These are phyloP conservation scores for Drosophila aldrichi DNA, from an alignment of 2,888 invertebrate genomes.

Conservation along the genomic window DNA sequence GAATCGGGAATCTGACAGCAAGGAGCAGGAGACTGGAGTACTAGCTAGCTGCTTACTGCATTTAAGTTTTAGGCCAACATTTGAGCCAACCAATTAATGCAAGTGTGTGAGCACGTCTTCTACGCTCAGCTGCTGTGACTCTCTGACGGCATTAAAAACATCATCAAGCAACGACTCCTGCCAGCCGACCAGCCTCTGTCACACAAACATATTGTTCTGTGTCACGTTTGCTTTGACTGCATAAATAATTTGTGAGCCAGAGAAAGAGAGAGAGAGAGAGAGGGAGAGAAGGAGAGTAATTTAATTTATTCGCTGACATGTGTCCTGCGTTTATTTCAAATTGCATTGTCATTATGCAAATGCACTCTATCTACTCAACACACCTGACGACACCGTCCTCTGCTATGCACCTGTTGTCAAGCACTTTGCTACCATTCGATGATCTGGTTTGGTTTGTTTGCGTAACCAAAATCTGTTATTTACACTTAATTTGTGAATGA, in stretches of 20 bases:
- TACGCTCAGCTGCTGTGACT: slow-evolving; percentile 11
- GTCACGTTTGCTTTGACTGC: slow-evolving; percentile 48
- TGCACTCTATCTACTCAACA: slow-evolving; percentile 57
- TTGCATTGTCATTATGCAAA: slow-evolving; percentile 80
- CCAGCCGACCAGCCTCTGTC: slow-evolving; percentile 12
- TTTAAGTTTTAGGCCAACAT: slow-evolving; percentile 38
- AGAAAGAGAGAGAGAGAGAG: not conserved
- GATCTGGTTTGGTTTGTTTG: slow-evolving; percentile 74
- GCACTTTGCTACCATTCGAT: slow-evolving; percentile 27
- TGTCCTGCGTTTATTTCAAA: slow-evolving; percentile 76
- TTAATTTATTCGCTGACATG: slow-evolving; percentile 85
- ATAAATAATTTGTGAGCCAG: slow-evolving; percentile 71
- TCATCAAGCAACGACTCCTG: not conserved
- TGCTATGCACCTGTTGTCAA: slow-evolving; percentile 8
- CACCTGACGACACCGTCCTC: slow-evolving; percentile 8
- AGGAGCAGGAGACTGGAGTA: not conserved
- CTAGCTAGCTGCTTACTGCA: slow-evolving; percentile 28
- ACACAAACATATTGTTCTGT: slow-evolving; percentile 28
- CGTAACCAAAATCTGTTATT: slow-evolving; percentile 80
- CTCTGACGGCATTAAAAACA: slow-evolving; percentile 46
- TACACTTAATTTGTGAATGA: slow-evolving; percentile 78
- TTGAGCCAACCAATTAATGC: slow-evolving; percentile 73
- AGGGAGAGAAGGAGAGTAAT: slow-evolving; percentile 76
- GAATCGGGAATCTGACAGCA: not conserved
- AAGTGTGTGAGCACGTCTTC: slow-evolving; percentile 42